Percentiles rank a stretch among this genome's conserved stretches.
phyloP scores from a whole-genome alignment of 2,797 vertebrate species.

The Crenichthys baileyi region DNA sequence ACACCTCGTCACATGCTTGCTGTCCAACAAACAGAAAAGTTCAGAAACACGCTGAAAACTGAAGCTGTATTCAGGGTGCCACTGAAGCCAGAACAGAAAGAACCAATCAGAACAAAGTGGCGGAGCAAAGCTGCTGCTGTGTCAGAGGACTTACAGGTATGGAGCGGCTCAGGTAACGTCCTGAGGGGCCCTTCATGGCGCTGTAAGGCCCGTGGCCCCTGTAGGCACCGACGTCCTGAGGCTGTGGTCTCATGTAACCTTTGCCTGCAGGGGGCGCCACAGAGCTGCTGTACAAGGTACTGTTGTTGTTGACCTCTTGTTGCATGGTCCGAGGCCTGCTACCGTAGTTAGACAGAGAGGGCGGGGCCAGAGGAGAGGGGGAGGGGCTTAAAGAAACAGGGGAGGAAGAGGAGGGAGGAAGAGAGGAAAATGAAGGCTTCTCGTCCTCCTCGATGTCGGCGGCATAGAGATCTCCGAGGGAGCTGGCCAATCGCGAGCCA shows the following conservation, averaged over 20 bases:
- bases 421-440: slow-evolving; percentile 58
- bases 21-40: not conserved
- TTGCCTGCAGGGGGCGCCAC: slow-evolving; percentile 27
- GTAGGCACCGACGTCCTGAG: slow-evolving; percentile 75
- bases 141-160: slow-evolving; percentile 91
- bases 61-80: slow-evolving; percentile 12
- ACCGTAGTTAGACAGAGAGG: slow-evolving; percentile 65
- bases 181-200: slow-evolving; percentile 82
- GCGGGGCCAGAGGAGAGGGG: slow-evolving; percentile 56
- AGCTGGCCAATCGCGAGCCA: slow-evolving; percentile 92
- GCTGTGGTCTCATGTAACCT: slow-evolving; percentile 56
- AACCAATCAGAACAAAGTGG: slow-evolving; percentile 23
- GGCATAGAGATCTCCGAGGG: slow-evolving; percentile 90
- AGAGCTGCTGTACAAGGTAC: slow-evolving; percentile 61
- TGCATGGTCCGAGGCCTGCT: slow-evolving; percentile 75
- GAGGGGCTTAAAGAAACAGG: slow-evolving; percentile 42
- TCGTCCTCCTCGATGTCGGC: slow-evolving; percentile 80
- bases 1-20: slow-evolving; percentile 10
- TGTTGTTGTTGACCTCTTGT: slow-evolving; percentile 90
- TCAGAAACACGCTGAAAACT: slow-evolving; percentile 16
- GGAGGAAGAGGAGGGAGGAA: slow-evolving; percentile 53
- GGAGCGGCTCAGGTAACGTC: slow-evolving; percentile 89
- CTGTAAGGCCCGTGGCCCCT: slow-evolving; percentile 70
- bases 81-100: slow-evolving; percentile 26
- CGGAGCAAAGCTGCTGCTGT: slow-evolving; percentile 65